These are phyloP conservation scores for Drosophila limbata DNA, from an alignment of 2,888 invertebrate species.

Conservation along the genomic window DNA sequence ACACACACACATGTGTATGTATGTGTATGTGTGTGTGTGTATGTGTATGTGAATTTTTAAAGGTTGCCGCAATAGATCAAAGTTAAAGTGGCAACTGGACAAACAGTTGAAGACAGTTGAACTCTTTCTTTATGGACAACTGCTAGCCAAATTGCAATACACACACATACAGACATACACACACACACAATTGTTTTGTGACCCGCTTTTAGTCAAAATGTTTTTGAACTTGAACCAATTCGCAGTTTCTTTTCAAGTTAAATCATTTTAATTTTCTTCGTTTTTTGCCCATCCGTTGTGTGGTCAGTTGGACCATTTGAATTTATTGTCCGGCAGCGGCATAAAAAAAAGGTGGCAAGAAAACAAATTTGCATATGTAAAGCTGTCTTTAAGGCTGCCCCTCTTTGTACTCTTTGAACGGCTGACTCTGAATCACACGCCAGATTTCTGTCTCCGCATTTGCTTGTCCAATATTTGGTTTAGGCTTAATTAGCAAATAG, in stretches of 20 bases:
- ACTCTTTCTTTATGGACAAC: constrained; percentile 55
- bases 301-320: constrained; percentile 44
- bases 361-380: constrained; percentile 68
- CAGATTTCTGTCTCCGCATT: constrained; percentile 22
- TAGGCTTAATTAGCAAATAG: constrained; percentile 73
- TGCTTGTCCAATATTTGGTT: constrained; percentile 13
- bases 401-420: constrained; percentile 13
- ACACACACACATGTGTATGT: background rate
- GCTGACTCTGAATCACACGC: constrained; percentile 35
- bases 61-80: constrained; percentile 32
- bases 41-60: constrained; percentile 6
- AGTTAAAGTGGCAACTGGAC: constrained; percentile 12
- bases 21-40: too few relatives aligned
- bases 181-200: constrained; percentile 38
- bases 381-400: constrained; percentile 27
- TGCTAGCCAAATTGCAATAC: background rate
- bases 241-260: constrained; percentile 32
- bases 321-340: constrained; percentile 50
- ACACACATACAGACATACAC: background rate
- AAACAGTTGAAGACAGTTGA: constrained; percentile 54
- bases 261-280: constrained; percentile 22
- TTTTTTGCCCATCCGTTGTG: constrained; percentile 37
- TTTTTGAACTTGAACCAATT: constrained; percentile 78
- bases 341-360: constrained; percentile 53
- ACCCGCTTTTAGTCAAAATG: constrained; percentile 67